phyloP scores from a whole-genome alignment of 2,888 invertebrate genomes.

The Drosophila niveifrons region DNA sequence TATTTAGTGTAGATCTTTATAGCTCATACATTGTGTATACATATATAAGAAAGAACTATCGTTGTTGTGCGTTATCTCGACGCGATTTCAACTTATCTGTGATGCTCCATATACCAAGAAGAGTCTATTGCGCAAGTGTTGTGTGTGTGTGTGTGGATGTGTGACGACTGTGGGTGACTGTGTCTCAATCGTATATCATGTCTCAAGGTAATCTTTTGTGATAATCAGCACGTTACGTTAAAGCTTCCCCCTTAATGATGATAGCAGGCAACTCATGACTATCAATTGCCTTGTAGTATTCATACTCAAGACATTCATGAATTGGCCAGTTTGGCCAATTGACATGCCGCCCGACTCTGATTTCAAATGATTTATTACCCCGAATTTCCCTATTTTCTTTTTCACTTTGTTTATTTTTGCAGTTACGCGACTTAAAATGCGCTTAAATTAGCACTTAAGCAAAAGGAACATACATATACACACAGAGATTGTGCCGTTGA shows the following conservation, averaged over 20 bases:
- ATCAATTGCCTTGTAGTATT: slow-evolving; percentile 35
- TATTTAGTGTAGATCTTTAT: slow-evolving; percentile 18
- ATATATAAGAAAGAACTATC: not conserved
- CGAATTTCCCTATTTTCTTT: slow-evolving; percentile 12
- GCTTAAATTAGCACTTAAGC: slow-evolving; percentile 15
- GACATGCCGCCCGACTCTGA: slow-evolving; percentile 23
- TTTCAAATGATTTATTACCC: slow-evolving; percentile 37
- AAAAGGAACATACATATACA: not conserved
- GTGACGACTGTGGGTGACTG: slow-evolving; percentile 14
- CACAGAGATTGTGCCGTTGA: slow-evolving; percentile 13
- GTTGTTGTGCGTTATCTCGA: slow-evolving; percentile 49
- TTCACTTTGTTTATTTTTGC: slow-evolving; percentile 24
- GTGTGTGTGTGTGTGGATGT: slow-evolving; percentile 2
- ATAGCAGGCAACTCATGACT: slow-evolving; percentile 31
- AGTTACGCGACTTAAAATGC: slow-evolving; percentile 41
- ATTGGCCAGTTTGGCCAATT: slow-evolving; percentile 29
- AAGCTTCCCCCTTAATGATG: slow-evolving; percentile 40
- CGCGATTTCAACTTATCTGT: slow-evolving; percentile 65
- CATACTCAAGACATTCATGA: not conserved
- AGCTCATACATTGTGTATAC: slow-evolving; percentile 1
- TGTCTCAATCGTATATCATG: slow-evolving; percentile 49
- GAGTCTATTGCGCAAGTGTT: slow-evolving; percentile 43
- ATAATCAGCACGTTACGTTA: slow-evolving; percentile 61
- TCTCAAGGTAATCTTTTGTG: slow-evolving; percentile 70
- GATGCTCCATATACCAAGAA: slow-evolving; percentile 59